These are phyloP conservation scores for Brachionus rotundiformis DNA, from an alignment of 1,140 invertebrate species.

Conservation along the genomic window DNA sequence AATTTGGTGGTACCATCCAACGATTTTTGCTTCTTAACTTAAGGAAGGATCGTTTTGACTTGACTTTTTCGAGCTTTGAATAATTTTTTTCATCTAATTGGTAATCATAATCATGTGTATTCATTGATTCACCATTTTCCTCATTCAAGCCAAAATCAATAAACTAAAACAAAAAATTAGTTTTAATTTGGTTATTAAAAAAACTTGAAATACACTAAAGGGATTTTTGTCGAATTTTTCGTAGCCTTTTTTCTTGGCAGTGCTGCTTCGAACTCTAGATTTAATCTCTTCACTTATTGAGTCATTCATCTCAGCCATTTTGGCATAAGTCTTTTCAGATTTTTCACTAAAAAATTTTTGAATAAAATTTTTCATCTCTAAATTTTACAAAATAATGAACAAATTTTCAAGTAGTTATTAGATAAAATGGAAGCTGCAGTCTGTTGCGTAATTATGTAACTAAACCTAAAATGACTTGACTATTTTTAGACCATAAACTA, in stretches of 20 bases:
- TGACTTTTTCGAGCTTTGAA: background rate
- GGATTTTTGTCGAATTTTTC: conserved; percentile 32
- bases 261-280: conserved; percentile 13
- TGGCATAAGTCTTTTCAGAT: conserved; percentile 26
- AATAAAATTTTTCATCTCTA: conserved; percentile 43
- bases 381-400: background rate
- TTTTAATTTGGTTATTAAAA: background rate
- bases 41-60: background rate
- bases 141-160: background rate
- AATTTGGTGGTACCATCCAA: background rate
- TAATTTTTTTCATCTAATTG: conserved; percentile 8
- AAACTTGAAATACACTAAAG: background rate
- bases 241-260: conserved; percentile 11
- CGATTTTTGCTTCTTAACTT: background rate
- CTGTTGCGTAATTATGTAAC: conserved; percentile 18
- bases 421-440: background rate
- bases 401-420: background rate
- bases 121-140: background rate
- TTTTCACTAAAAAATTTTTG: conserved; percentile 26
- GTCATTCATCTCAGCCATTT: conserved; percentile 17
- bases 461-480: background rate
- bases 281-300: conserved; percentile 19
- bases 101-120: background rate
- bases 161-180: conserved; percentile 14
- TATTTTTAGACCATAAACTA: conserved; percentile 8